Base-by-base conservation (phyloP, 1,140 invertebrate genomes). In the Rhagoletis pomonella region DNA sequence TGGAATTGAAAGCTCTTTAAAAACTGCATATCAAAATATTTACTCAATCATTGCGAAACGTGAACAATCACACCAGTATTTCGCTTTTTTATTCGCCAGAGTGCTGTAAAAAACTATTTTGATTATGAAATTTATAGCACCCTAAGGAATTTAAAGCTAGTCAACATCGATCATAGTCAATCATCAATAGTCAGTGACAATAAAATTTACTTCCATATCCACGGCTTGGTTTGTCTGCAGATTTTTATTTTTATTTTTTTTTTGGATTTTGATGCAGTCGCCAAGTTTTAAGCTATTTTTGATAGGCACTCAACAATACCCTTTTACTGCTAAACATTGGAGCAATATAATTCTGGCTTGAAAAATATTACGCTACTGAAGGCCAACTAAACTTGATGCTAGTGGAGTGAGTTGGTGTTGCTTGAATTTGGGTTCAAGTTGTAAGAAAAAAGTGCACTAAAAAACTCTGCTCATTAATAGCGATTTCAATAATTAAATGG, bases 391-490 rank as follows among this genome's bases (percentile, higher is more conserved):
- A 29, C 1, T 29, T 29, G 29, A 29, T 29, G 1, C 29, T 29
- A 29, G 29, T 29, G 1, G 29, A 29, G 29, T 29, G 29, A 29
- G 29, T 29, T 29, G 29, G 29, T 29, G 29, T 29, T 29, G 29
- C 29, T 29, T 29, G 29, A 1, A 64, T 64, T 64, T 67, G 2
- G 60, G 10, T 12, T 1, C 4, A 67, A 29, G 39, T 29, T 67
- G 17, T 9, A 67, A 67, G 64, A 67, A 39, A 67, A 67, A 12
- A 67, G 39, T 67, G 12, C 60, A 62, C 4, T 9, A 55, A 55
- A 81, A 81, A 81, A 81, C 55, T 0, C 17, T 10, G 73, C 73
- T 50, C 73, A 81, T 81, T 81, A 81, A 42, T n/a, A n/a, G 47
- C 7, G 60, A 14, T 62, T 29, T 62, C 60, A 17, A 14, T 62